Conservation (phyloP, 2,797 vertebrate species). For the Crenichthys baileyi region DNA sequence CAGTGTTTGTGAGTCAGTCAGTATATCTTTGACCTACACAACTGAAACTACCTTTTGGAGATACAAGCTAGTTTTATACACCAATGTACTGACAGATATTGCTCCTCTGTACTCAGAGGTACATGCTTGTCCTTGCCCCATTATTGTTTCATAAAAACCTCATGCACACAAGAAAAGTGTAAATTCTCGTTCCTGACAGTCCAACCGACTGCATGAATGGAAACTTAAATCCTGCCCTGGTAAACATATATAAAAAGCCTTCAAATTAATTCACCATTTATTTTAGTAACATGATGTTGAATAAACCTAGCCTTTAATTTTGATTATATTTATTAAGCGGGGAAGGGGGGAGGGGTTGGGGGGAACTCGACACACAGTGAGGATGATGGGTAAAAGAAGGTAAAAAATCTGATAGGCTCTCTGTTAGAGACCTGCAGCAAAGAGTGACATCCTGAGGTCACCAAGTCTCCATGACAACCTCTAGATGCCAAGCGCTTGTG, state of each 20-base stretch:
- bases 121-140: background rate
- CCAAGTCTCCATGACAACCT: background rate
- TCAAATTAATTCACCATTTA: background rate
- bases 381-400: background rate
- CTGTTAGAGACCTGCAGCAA: background rate
- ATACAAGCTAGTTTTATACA: conserved; percentile 30
- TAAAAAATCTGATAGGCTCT: background rate
- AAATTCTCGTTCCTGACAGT: background rate
- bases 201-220: background rate
- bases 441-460: background rate
- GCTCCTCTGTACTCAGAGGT: background rate
- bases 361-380: too few relatives aligned
- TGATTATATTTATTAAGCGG: background rate
- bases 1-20: conserved; percentile 17
- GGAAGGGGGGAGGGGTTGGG: too few relatives aligned
- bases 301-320: background rate
- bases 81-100: conserved; percentile 28
- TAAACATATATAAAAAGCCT: background rate
- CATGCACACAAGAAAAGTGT: background rate
- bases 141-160: background rate
- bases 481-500: background rate
- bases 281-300: background rate
- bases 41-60: background rate
- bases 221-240: background rate
- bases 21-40: background rate